Base-by-base conservation (phyloP, 1,140 invertebrate species). In the Drosophila ohnishii region DNA sequence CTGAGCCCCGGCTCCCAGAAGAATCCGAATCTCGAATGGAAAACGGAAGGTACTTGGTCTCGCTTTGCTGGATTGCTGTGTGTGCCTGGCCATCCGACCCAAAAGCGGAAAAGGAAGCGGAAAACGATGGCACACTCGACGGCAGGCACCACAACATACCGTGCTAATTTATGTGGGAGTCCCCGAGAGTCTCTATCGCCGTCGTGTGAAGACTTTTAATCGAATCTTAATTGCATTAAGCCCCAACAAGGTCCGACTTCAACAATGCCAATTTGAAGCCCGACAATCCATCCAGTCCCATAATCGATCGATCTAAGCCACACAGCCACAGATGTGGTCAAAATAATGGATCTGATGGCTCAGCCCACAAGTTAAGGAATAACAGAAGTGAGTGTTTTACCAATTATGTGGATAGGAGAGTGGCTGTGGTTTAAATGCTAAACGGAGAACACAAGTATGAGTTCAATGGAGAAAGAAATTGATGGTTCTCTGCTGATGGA, bases 161-260 rank as follows among this genome's bases (percentile, higher is more conserved):
- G 72, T 80, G 81, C 64, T 85, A 81, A 86, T 83, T 87, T 87
- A 86, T 86, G 83, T 86, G 83, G 83, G 83, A 86, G 82, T 78
- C 44, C 47, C 25, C 51, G 51, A 39, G 34, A 55, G 51, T n/a
- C 7, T 57, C 57, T 37, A 25, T 14, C 4, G 25, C 22, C 48
- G 25, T 32, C 48, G 82, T 86, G 78, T 79, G 71, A 86, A 82
- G 75, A 86, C 82, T 86, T 87, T 87, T 87, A 87, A 87, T 87
- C 71, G 75, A 66, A 76, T 66, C 85, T 83, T 83, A 87, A 87
- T 87, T 87, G 64, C 84, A 72, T 76, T 64, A 65, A 56, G 42
- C 56, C 84, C 48, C 44, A 83, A 86, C 70, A 83, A 87, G 82
- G 79, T 75, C 25, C 50, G 55, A 58, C 58, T 65, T 11, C 42